Evolutionary conservation across 2,113 vertebrate genomes (phyloP), one percentile per base, ranked within the genome.

Genomic region (Hippocampus mohnikei): DNA sequence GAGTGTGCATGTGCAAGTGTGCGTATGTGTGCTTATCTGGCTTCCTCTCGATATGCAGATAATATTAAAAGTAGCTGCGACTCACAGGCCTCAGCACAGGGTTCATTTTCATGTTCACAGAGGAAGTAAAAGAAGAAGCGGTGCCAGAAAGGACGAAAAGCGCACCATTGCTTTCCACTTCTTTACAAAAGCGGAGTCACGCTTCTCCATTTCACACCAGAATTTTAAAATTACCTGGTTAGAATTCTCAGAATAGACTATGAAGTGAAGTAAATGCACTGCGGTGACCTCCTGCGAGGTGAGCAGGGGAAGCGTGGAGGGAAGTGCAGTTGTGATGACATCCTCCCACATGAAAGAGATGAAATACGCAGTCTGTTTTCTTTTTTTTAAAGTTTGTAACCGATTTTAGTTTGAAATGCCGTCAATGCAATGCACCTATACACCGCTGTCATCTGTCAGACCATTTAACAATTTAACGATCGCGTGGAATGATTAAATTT

Each of bases 121-220:
- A 79, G 76, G 76, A 84, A 87, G 71, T 69, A 82, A 87, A 84
- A 87, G 76, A 82, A 83, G 83, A 77, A 73, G 64, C 25, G 48
- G 66, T 18, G 10, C n/a, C 42, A 18, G 58, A 33, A 23, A 33
- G 27, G 58, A 18, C 27, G 3, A 33, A 33, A 60, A 12, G 15
- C 7, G 29, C 6, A 1, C 58, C 7, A 29, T 8, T 10, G 13
- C 42, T 46, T 23, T 42, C n/a, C 12, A 58, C 11, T 58, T 58
- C 55, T 25, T 58, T 3, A 42, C 4, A 64, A n/a, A 64, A 64
- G 61, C 6, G 20, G 1, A 64, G 7, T 65, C 20, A 18, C 15
- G 46, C 63, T 65, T 48, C 63, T 65, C 23, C 15, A 18, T 65
- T 65, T n/a, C 13, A 3, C 8, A 27, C 12, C 8, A 25, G 15